Base-by-base conservation (phyloP, 2,888 invertebrate genomes). In the Plusia festucae region DNA sequence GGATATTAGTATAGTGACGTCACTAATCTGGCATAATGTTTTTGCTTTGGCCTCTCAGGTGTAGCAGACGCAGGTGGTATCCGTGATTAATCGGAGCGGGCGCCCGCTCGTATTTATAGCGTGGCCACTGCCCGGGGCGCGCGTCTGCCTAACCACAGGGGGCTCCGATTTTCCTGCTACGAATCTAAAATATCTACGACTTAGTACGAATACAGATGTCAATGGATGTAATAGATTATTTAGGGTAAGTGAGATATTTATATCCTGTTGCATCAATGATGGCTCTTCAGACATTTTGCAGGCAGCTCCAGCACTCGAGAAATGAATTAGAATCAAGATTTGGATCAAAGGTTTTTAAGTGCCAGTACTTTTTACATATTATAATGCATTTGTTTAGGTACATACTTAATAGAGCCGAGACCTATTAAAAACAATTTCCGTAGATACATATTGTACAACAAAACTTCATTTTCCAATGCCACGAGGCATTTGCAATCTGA, bases 41-140 rank as follows among this genome's bases (percentile, higher is more conserved):
- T 88, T 88, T 87, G 83, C 86, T 84, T 85, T 86, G 81, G 84
- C 79, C 82, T 85, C 86, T 83, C 86, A 87, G 86, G 86, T 86
- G 86, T 83, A 82, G 79, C 69, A 80, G 79, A 78, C 83, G 81
- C 91, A 91, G 92, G 91, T 92, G 91, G 88, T 84, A 83, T 84
- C 78, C 84, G 87, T 91, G 92, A 93, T 92, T 92, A 92, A 93
- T 92, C 87, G 89, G 84, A 84, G 84, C 81, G 85, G 64, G 72
- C 82, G 83, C 78, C 83, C 80, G 81, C 77, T 82, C 82, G 90
- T 92, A 91, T 93, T 92, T 92, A 92, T 91, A 89, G 88, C 84
- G 73, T 83, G 87, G 79, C 82, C 68, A 82, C 71, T 77, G 85
- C 85, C 83, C 77, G 77, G 81, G 83, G 83, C 86, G 82, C 82